A percentile compares a stretch with the other conserved stretches of the same genome.
Conservation (phyloP, 2,797 vertebrate species). For the Gadopsis bispinosus region DNA sequence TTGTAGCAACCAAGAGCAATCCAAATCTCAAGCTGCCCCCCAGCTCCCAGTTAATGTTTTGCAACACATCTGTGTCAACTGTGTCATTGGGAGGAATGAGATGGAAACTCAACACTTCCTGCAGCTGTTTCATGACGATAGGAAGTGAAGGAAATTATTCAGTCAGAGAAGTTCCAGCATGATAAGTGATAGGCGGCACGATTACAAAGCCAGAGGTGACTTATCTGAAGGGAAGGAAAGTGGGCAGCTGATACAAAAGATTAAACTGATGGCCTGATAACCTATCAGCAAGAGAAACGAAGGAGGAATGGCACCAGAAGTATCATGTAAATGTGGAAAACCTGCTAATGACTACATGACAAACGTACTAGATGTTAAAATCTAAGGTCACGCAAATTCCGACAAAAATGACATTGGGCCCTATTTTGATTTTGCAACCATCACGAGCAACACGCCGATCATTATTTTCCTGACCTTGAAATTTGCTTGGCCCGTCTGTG, state of each 20-base stretch:
- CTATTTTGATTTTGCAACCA: too few species aligned
- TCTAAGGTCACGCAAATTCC: not conserved
- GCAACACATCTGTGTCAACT: conserved; percentile 1
- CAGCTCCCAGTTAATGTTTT: conserved; percentile 9
- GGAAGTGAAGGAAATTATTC: conserved; percentile 14
- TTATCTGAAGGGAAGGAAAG: conserved; percentile 1
- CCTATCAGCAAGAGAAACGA: not conserved
- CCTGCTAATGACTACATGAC: not conserved
- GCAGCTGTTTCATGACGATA: conserved; percentile 10
- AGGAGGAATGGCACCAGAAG: not conserved
- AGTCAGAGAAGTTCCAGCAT: conserved; percentile 8
- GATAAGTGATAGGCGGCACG: not conserved
- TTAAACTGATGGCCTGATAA: not conserved
- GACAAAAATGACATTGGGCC: not conserved
- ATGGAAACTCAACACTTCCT: conserved; percentile 31
- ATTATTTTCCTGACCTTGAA: not conserved
- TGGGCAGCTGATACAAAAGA: not conserved
- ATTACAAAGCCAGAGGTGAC: conserved; percentile 8
- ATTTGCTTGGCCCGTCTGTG: not conserved
- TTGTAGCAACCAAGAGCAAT: conserved; percentile 4
- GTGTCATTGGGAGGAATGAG: conserved; percentile 20
- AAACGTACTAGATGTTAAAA: not conserved
- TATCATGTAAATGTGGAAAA: not conserved
- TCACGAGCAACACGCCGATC: too few species aligned
- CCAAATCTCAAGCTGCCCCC: conserved; percentile 5